These are phyloP conservation scores for Aricia artaxerxes DNA, from an alignment of 2,888 invertebrate species.

Conservation along the genomic window DNA sequence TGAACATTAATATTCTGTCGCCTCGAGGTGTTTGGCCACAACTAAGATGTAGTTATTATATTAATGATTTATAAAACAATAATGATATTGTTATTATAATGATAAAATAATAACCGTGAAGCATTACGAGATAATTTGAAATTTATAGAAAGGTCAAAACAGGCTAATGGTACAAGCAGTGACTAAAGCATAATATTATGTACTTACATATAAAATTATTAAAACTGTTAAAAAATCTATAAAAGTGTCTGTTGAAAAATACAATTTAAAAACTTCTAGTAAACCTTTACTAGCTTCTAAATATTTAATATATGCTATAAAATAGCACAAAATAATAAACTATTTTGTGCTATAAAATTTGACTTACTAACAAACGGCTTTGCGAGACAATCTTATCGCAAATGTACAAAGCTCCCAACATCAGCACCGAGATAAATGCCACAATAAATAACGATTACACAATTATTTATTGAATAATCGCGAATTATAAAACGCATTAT, in stretches of 20 bases:
- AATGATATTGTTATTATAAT: conserved; percentile 36
- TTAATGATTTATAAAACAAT: conserved; percentile 47
- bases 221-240: not conserved
- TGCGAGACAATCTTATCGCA: not conserved
- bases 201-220: not conserved
- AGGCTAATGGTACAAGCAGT: not conserved
- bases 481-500: conserved; percentile 66
- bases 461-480: conserved; percentile 60
- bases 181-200: not conserved
- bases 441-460: conserved; percentile 49
- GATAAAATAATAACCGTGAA: conserved; percentile 7
- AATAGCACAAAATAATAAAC: not conserved
- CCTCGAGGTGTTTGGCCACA: conserved; percentile 51
- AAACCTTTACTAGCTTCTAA: not conserved
- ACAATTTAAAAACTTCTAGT: not conserved
- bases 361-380: not conserved
- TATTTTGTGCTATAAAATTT: not conserved
- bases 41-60: conserved; percentile 47
- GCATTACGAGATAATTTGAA: conserved; percentile 26
- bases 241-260: not conserved
- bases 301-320: no score
- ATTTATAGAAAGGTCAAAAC: conserved; percentile 1
- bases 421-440: not conserved
- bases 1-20: conserved; percentile 54
- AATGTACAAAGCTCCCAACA: not conserved